Base-by-base conservation (phyloP, 1,140 invertebrate genomes). In the Riptortus pedestris region DNA sequence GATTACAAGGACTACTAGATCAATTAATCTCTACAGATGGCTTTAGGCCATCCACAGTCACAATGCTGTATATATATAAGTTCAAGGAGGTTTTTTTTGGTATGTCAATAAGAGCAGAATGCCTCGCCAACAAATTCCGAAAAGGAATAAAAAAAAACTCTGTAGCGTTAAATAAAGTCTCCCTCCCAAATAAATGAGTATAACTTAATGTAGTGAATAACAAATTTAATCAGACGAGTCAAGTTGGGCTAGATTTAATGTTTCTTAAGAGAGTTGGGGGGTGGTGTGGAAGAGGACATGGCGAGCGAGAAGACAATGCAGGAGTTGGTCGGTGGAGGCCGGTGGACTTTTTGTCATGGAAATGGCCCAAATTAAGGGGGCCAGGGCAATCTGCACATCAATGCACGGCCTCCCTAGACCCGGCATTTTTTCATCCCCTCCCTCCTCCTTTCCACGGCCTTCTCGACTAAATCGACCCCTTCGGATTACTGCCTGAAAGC, bases 361-460 rank as follows among this genome's bases (percentile, higher is more conserved):
- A 55, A 55, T 55, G 24, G 14, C 51, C 51, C 20, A 55, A 55
- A 24, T 55, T 24, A 55, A 24, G 51, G 51, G 51, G 18, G 14
- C 24, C 51, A 2, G 20, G 51, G 51, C 20, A 55, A 55, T 55
- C 51, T 55, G 51, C 51, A 55, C 51, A 55, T 55, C 51, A 55
- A 55, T 55, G 51, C 51, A 55, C 51, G 45, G n/a, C 24, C 51
- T 26, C 24, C 26, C 51, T 14, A 38, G 31, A 38, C 5, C 5
- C 14, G 31, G 31, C 51, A 24, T 55, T 55, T 55, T 55, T 55
- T 24, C 51, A 4, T 1, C 51, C 2, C 1, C 51, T 55, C 51
- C 26, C 51, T 14, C 31, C 5, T 38, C 31, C 31, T 5, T 14
- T 38, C 31, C 31, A 38, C 5, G 31, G 31, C 5, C 31, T 38